A percentile compares a stretch with the other conserved stretches of the same genome.
phyloP scores from a whole-genome alignment of 2,888 invertebrate species.

The Rhagonycha fulva region DNA sequence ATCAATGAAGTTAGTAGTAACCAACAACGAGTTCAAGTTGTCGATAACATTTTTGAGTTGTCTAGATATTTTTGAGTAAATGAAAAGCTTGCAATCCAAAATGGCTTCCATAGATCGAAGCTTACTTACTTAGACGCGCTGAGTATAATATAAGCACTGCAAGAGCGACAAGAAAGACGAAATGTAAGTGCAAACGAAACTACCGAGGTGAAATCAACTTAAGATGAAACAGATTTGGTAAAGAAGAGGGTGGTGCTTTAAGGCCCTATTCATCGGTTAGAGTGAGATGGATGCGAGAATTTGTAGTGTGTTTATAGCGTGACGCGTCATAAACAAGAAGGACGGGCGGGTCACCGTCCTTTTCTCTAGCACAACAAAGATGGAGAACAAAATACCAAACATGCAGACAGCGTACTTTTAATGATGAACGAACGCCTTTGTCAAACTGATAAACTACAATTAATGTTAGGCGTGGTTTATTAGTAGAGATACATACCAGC shows the following conservation, averaged over 20 bases:
- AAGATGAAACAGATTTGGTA: conserved; percentile 15
- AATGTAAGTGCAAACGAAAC: conserved; percentile 7
- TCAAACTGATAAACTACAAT: conserved; percentile 17
- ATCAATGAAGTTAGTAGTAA: background rate
- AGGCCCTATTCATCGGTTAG: background rate
- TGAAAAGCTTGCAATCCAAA: conserved; percentile 39
- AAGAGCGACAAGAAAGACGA: conserved; percentile 12
- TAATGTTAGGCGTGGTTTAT: conserved; percentile 25
- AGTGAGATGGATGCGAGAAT: conserved; percentile 21
- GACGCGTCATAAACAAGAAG: conserved; percentile 29
- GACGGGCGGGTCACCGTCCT: conserved; percentile 24
- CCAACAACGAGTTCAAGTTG: background rate
- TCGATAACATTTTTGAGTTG: background rate
- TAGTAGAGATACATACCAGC: conserved; percentile 23
- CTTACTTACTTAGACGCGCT: conserved; percentile 13
- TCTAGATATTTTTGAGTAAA: background rate
- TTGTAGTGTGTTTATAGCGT: conserved; percentile 28
- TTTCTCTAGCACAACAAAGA: conserved; percentile 18
- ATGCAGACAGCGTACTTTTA: conserved; percentile 26
- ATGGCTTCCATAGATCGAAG: conserved; percentile 48
- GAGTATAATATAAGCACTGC: conserved; percentile 1
- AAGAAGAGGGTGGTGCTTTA: conserved; percentile 4
- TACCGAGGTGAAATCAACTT: conserved; percentile 11
- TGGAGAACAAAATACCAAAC: conserved; percentile 30
- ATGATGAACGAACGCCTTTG: conserved; percentile 25